These are phyloP conservation scores for Formica selysi DNA, from an alignment of 1,140 invertebrate species.

Conservation along the genomic window DNA sequence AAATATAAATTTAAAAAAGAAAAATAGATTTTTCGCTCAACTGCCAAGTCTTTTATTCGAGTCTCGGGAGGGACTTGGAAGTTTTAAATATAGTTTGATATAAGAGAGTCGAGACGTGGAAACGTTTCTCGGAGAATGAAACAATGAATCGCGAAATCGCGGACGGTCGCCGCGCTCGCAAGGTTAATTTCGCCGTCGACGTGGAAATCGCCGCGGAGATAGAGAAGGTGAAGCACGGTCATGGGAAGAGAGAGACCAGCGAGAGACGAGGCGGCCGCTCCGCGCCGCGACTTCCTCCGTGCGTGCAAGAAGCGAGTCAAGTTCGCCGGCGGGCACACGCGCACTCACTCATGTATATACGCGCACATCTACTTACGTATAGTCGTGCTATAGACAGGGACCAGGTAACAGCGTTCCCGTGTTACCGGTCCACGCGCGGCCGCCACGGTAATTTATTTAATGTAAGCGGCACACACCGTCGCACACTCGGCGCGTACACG, in stretches of 20 bases:
- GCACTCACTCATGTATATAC: neutral
- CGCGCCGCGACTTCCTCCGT: constrained; percentile 73
- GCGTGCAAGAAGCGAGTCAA: constrained; percentile 75
- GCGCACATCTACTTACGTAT: constrained; percentile 15
- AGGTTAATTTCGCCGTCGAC: constrained; percentile 68
- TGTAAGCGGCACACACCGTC: constrained; percentile 74
- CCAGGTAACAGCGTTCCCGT: constrained; percentile 81
- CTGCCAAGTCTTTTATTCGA: neutral
- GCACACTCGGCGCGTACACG: neutral
- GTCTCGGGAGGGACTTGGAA: neutral
- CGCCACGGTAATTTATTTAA: constrained; percentile 81
- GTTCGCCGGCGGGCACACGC: constrained; percentile 64
- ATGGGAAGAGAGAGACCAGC: constrained; percentile 76
- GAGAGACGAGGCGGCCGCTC: constrained; percentile 57
- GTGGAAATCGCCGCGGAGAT: constrained; percentile 58
- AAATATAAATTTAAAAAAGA: constrained; percentile 6
- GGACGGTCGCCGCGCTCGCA: constrained; percentile 13
- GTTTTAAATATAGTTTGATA: neutral
- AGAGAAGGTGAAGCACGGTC: constrained; percentile 73
- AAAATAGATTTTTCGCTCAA: neutral
- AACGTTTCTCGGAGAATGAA: neutral
- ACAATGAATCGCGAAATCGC: constrained; percentile 48
- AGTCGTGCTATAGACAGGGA: constrained; percentile 43
- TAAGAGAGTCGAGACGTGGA: neutral
- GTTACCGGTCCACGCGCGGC: constrained; percentile 78